Evolutionary conservation across 1,140 invertebrate genomes (phyloP).

Genomic region (Bombus sibiricus): DNA sequence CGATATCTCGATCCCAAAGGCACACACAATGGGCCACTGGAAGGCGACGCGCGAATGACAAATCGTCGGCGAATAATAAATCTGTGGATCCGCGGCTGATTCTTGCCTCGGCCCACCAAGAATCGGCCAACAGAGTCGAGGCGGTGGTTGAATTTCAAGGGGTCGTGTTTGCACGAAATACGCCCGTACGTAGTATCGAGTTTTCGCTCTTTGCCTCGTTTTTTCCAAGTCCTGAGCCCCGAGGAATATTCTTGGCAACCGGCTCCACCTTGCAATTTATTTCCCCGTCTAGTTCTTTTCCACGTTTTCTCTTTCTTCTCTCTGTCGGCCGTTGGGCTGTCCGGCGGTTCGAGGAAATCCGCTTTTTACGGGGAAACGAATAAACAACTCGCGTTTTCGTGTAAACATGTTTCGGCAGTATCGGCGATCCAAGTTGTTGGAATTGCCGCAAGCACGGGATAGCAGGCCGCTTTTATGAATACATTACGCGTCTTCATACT

Average conservation of each 20-base stretch:
- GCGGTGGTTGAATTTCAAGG: conserved; percentile 20
- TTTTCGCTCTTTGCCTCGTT: conserved; percentile 27
- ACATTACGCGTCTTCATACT: too few relatives aligned
- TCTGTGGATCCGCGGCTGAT: conserved; percentile 40
- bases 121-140: background rate
- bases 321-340: too few relatives aligned
- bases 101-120: background rate
- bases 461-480: too few relatives aligned
- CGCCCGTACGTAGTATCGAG: conserved; percentile 48
- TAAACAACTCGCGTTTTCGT: too few relatives aligned
- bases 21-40: conserved; percentile 55
- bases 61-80: conserved; percentile 68
- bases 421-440: too few relatives aligned
- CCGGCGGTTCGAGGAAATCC: too few relatives aligned
- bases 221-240: conserved; percentile 7
- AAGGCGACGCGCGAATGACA: conserved; percentile 65
- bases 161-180: conserved; percentile 51
- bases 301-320: too few relatives aligned
- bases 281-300: background rate
- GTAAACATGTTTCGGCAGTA: too few relatives aligned
- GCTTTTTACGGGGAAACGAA: too few relatives aligned
- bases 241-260: conserved; percentile 26
- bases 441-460: too few relatives aligned
- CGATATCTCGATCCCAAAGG: conserved; percentile 62
- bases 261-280: conserved; percentile 20